Conservation (phyloP, 2,888 invertebrate genomes). For the Steinernema hermaphroditum region DNA sequence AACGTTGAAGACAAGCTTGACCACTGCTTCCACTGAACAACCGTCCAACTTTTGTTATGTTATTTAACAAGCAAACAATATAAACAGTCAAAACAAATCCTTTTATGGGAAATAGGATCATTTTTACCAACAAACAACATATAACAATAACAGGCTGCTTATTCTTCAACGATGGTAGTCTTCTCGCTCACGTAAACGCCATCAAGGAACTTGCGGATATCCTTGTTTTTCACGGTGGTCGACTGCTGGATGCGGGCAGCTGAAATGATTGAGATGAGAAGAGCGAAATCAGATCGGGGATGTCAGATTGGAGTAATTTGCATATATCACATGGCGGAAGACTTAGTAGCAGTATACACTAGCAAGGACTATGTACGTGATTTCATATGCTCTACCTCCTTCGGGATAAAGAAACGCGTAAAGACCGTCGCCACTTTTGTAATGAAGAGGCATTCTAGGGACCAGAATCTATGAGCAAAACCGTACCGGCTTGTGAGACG, state of each 20-base stretch:
- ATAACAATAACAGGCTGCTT: conserved; percentile 32
- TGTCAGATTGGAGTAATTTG: neutral
- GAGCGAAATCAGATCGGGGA: neutral
- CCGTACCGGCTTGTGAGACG: conserved; percentile 87
- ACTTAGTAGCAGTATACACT: neutral
- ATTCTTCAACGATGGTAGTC: conserved; percentile 70
- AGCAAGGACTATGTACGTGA: conserved; percentile 20
- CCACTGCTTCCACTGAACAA: conserved; percentile 33
- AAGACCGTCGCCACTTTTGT: neutral
- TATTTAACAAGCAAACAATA: too few relatives aligned
- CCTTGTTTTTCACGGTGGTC: conserved; percentile 97
- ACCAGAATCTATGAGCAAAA: neutral
- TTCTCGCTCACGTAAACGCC: conserved; percentile 99
- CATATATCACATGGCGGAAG: conserved; percentile 27
- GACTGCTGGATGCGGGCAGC: conserved; percentile 99
- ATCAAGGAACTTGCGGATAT: conserved; percentile 99
- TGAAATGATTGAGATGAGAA: conserved; percentile 66
- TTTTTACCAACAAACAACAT: conserved; percentile 22
- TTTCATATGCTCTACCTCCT: conserved; percentile 9
- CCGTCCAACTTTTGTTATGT: too few relatives aligned
- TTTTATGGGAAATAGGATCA: conserved; percentile 10
- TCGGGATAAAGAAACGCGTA: neutral
- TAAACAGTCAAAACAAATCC: neutral
- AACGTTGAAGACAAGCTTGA: conserved; percentile 52
- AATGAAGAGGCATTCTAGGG: neutral